Percentiles rank a stretch among this genome's conserved stretches.
phyloP scores from a whole-genome alignment of 2,113 vertebrate genomes.

The Brienomyrus longianalis region DNA sequence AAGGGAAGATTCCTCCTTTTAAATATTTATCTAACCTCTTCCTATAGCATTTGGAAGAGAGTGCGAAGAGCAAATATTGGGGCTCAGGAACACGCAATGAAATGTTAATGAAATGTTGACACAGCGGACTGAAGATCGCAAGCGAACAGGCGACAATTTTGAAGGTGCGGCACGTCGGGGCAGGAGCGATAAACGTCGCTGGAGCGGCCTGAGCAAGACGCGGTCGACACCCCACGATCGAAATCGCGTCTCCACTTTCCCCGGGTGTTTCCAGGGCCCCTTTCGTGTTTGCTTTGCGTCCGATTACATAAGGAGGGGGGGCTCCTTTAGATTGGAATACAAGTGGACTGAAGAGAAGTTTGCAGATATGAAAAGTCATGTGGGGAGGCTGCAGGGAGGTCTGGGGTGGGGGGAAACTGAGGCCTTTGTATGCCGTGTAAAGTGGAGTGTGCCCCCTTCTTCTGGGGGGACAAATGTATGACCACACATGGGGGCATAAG shows the following conservation, averaged over 20 bases:
- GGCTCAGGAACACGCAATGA: conserved; percentile 6
- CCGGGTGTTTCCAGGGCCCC: neutral
- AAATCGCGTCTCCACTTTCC: neutral
- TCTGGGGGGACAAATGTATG: neutral
- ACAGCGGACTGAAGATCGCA: neutral
- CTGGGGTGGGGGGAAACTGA: neutral
- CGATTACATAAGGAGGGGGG: neutral
- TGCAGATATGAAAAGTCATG: neutral
- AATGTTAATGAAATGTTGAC: conserved; percentile 21
- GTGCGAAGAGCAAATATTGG: conserved; percentile 3
- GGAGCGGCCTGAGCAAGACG: neutral
- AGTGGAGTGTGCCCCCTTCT: neutral
- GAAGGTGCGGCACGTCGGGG: neutral
- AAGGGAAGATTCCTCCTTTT: conserved; percentile 81
- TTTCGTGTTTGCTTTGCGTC: neutral
- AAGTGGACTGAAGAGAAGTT: neutral
- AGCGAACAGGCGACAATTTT: neutral
- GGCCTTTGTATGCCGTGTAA: neutral
- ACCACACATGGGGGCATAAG: neutral
- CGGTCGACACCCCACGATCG: neutral
- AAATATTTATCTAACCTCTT: conserved; percentile 72
- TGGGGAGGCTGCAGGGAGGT: neutral
- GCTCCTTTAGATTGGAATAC: neutral
- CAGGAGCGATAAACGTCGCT: neutral
- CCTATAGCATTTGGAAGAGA: conserved; percentile 50